Evolutionary conservation across 2,797 vertebrate genomes (phyloP).

Genomic region (Pangasius sanitwongsei): DNA sequence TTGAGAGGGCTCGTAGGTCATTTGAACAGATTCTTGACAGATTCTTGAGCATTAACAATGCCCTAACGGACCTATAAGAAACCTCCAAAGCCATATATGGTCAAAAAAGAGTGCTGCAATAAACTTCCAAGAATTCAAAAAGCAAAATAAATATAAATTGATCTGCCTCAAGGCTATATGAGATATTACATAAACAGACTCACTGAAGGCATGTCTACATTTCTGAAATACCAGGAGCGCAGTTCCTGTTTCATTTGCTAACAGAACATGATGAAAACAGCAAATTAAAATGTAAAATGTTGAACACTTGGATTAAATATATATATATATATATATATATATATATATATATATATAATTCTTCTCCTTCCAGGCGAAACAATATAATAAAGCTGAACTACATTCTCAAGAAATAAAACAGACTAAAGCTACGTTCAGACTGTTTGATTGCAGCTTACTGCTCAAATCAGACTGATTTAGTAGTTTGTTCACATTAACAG

Average conservation of each 20-base stretch:
- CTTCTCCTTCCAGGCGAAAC: neutral
- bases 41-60: neutral
- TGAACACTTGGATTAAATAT: neutral
- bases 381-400: neutral
- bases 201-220: neutral
- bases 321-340: neutral
- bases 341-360: neutral
- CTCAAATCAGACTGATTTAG: neutral
- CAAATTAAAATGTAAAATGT: neutral
- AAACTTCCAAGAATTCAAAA: neutral
- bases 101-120: neutral
- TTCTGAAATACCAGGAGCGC: neutral
- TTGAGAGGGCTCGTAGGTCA: neutral
- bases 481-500: neutral
- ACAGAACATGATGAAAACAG: neutral
- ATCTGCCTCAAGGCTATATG: neutral
- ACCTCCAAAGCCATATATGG: neutral
- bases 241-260: neutral
- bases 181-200: neutral
- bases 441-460: neutral
- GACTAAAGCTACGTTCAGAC: neutral
- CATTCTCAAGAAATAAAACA: neutral
- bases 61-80: neutral
- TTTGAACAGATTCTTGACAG: neutral
- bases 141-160: neutral